Evolutionary conservation across 2,888 invertebrate species (phyloP).

Genomic region (Pristionchus exspectatus): DNA sequence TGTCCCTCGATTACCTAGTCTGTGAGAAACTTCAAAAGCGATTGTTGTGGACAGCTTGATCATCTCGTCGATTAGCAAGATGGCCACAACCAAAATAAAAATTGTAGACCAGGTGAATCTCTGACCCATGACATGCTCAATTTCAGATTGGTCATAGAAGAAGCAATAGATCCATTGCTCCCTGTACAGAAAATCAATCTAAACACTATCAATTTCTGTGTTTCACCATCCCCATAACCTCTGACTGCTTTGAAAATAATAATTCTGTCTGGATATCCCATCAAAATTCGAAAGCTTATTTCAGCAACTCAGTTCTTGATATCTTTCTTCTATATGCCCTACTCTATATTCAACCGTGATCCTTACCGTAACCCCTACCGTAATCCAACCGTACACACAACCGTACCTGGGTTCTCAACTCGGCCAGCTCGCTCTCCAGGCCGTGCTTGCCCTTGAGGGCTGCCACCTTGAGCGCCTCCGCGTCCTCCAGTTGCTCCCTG

Average conservation of each 20-base stretch:
- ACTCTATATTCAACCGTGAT: background rate
- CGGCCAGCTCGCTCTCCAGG: slow-evolving; percentile 90
- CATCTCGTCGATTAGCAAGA: background rate
- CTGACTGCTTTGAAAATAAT: too few species aligned
- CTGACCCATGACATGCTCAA: too few species aligned
- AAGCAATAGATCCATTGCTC: too few species aligned
- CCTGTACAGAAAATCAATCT: too few species aligned
- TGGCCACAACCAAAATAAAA: background rate
- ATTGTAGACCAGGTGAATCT: too few species aligned
- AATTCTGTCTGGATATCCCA: too few species aligned
- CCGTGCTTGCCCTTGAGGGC: slow-evolving; percentile 91
- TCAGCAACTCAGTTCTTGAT: too few species aligned
- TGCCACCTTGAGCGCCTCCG: slow-evolving; percentile 89
- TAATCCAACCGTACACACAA: background rate
- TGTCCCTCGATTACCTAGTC: background rate
- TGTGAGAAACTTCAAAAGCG: background rate
- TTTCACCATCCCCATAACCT: too few species aligned
- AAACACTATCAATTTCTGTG: too few species aligned
- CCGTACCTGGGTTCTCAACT: slow-evolving; percentile 86
- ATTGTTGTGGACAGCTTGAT: background rate
- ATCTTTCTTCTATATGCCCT: too few species aligned
- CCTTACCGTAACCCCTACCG: background rate
- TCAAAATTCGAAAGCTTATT: too few species aligned
- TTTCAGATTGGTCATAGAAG: too few species aligned
- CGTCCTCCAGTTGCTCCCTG: slow-evolving; percentile 87